Conservation (phyloP, 2,113 vertebrate species). For the Onychostoma macrolepis region DNA sequence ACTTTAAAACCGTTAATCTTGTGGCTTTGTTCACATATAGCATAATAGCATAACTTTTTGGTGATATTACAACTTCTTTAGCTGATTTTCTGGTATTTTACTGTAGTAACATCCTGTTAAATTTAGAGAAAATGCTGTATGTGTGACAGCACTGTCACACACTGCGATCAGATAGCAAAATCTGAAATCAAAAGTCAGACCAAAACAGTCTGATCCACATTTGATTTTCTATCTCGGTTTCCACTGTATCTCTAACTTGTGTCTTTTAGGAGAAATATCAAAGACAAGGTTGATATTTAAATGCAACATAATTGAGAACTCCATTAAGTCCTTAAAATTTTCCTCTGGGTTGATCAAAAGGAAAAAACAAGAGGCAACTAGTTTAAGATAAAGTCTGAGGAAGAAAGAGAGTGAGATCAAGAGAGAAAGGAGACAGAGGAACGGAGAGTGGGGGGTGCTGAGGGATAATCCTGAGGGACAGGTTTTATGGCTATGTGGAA, state of each 20-base stretch:
- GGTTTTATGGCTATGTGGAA: slow-evolving; percentile 54
- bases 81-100: neutral
- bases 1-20: neutral
- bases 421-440: slow-evolving; percentile 38
- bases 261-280: neutral
- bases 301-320: neutral
- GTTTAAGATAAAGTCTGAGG: slow-evolving; percentile 27
- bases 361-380: slow-evolving; percentile 20
- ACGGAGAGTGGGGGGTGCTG: slow-evolving; percentile 35
- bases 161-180: neutral
- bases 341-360: slow-evolving; percentile 18
- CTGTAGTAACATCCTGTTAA: neutral
- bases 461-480: slow-evolving; percentile 52
- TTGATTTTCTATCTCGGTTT: neutral
- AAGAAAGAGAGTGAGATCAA: slow-evolving; percentile 14
- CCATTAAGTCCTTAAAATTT: slow-evolving; percentile 12
- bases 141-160: neutral
- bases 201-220: neutral
- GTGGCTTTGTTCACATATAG: neutral
- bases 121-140: neutral
- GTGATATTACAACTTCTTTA: neutral
- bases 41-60: neutral
- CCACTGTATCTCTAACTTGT: neutral
- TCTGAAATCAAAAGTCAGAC: neutral
- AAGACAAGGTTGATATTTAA: neutral